These are phyloP conservation scores for Phrynosoma blainvillii DNA, from an alignment of 2,113 vertebrate genomes.

Conservation along the genomic window DNA sequence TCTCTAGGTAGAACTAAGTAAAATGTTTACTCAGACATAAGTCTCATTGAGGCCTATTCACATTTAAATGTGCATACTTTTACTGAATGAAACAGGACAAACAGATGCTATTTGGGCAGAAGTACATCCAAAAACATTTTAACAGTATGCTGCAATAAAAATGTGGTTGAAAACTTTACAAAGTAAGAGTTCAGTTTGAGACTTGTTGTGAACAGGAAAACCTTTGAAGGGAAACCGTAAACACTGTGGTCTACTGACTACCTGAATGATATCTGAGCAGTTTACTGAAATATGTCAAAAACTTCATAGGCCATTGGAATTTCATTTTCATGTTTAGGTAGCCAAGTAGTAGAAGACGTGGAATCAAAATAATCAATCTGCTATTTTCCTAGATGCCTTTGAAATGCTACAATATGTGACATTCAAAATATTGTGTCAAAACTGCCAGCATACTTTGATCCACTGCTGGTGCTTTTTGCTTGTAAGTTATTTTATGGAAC, in stretches of 20 bases:
- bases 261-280: constrained; percentile 43
- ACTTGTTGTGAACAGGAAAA: constrained; percentile 19
- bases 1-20: not conserved
- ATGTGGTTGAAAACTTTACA: not conserved
- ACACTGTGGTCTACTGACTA: constrained; percentile 38
- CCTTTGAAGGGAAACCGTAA: constrained; percentile 35
- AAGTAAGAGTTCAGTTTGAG: not conserved
- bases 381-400: not conserved
- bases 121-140: constrained; percentile 8
- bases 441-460: not conserved
- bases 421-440: rapidly evolving
- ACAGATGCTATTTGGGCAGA: not conserved
- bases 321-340: constrained; percentile 32
- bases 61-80: not conserved
- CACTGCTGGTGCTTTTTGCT: not conserved
- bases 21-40: not conserved
- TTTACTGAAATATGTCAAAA: constrained; percentile 52
- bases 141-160: constrained; percentile 1
- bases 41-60: not conserved
- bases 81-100: not conserved
- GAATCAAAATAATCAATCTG: constrained; percentile 11
- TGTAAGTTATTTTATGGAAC: not conserved
- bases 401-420: not conserved
- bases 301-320: constrained; percentile 12
- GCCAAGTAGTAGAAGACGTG: not conserved